Conservation (phyloP, 2,888 invertebrate species). For the Epistrophe eligans region DNA sequence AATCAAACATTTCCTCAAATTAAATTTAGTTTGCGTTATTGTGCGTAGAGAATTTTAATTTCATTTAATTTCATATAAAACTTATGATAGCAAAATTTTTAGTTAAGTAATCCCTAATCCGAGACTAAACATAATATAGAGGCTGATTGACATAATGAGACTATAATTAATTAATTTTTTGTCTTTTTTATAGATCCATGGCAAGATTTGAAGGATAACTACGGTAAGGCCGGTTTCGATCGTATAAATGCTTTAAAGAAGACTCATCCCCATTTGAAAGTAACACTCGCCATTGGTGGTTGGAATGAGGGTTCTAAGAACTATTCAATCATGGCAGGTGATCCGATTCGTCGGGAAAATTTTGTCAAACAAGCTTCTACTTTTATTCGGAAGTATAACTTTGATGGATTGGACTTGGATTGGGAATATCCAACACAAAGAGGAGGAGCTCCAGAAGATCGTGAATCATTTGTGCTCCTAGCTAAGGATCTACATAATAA, state of each 20-base stretch:
- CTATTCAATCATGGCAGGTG: constrained; percentile 86
- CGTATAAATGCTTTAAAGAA: constrained; percentile 88
- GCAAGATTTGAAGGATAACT: constrained; percentile 90
- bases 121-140: not conserved
- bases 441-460: constrained; percentile 90
- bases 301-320: constrained; percentile 94
- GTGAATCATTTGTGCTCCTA: constrained; percentile 90
- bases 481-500: constrained; percentile 91
- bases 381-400: constrained; percentile 85
- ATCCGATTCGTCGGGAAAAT: constrained; percentile 86
- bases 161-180: no score
- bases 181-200: constrained; percentile 86
- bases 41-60: constrained; percentile 7
- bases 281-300: constrained; percentile 93
- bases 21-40: not conserved
- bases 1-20: constrained; percentile 10
- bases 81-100: not conserved
- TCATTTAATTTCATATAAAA: not conserved
- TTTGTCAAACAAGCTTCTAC: constrained; percentile 89
- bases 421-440: constrained; percentile 94
- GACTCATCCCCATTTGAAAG: constrained; percentile 89
- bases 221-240: constrained; percentile 89
- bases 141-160: not conserved
- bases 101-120: not conserved
- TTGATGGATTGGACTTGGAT: constrained; percentile 85